Base-by-base conservation (phyloP, 2,113 vertebrate species). In the Halichoeres trimaculatus region DNA sequence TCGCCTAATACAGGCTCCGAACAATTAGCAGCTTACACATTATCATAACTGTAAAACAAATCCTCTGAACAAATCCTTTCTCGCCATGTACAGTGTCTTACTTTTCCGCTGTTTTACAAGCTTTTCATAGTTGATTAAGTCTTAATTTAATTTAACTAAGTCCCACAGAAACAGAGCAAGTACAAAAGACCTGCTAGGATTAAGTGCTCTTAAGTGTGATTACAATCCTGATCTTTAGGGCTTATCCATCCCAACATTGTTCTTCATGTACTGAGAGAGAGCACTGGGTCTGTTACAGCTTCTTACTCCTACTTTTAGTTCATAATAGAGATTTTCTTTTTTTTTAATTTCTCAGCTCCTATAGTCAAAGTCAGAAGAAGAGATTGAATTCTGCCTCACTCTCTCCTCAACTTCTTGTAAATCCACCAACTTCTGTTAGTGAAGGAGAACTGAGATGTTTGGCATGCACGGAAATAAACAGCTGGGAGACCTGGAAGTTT, bases 1-100 rank as follows among this genome's bases (percentile, higher is more conserved):
- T 26, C 5, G 52, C 57, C 73, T 58, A 30, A 40, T 17, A 56
- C n/a, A 57, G 16, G 68, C 17, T 16, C 17, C 20, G 62, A 63
- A 72, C 52, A 70, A 40, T 8, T 30, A 76, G 2, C 20, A 9
- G 30, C 45, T 24, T 16, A 23, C 34, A 54, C 41, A 22, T 75
- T 36, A 65, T 68, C 35, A 66, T 73, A 40, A 67, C 38, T 55
- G 48, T 12, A 51, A 13, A 84, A 65, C 43, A 71, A 19, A 45
- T 45, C 41, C 41, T 45, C 41, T 45, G 16, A 17, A 45, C 41
- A 45, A 45, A 34, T 62, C 63, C 24, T 74, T 50, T 38, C 35
- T 36, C 36, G 60, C 5, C 5, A 3, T 16, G 14, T 1, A 6
- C 7, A 17, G 17, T 45, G 43, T 34, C 51, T 73, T 36, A 45